A percentile compares a stretch with the other conserved stretches of the same genome.
Conservation (phyloP, 2,113 vertebrate species). For the Nerophis ophidion region DNA sequence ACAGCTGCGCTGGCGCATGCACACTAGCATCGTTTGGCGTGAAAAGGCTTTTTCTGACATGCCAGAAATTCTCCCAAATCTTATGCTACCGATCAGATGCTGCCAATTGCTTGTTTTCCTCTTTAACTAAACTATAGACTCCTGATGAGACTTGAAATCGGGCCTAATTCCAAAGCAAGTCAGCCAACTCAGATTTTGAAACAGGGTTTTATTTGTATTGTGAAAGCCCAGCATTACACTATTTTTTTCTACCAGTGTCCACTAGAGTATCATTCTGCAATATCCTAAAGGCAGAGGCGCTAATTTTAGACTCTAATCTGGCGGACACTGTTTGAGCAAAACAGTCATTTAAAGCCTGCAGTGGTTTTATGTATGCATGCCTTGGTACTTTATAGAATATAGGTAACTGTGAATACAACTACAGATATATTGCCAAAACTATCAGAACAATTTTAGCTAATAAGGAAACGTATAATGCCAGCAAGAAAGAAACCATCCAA, state of each 20-base stretch:
- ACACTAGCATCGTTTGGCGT: no score
- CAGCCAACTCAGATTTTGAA: neutral
- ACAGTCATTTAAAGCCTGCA: slow-evolving; percentile 29
- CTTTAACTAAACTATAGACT: no score
- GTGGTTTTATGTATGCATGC: slow-evolving; percentile 10
- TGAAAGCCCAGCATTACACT: neutral
- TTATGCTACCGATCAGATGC: no score
- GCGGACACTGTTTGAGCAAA: slow-evolving; percentile 29
- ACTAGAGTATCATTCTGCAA: slow-evolving; percentile 19
- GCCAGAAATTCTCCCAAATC: no score
- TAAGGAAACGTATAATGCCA: no score
- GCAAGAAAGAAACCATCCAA: no score
- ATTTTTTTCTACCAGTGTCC: slow-evolving; percentile 17
- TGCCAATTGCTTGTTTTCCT: no score
- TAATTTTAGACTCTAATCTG: slow-evolving; percentile 56
- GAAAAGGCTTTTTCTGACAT: no score
- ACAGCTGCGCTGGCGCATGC: no score
- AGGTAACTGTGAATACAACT: slow-evolving; percentile 2
- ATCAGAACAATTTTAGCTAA: no score
- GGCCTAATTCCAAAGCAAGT: neutral
- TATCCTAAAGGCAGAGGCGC: slow-evolving; percentile 32
- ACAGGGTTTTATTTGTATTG: neutral
- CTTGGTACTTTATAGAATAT: slow-evolving; percentile 25
- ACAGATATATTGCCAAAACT: no score
- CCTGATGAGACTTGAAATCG: no score